Evolutionary conservation across 2,888 invertebrate genomes (phyloP).

Genomic region (Drosophila picticornis): DNA sequence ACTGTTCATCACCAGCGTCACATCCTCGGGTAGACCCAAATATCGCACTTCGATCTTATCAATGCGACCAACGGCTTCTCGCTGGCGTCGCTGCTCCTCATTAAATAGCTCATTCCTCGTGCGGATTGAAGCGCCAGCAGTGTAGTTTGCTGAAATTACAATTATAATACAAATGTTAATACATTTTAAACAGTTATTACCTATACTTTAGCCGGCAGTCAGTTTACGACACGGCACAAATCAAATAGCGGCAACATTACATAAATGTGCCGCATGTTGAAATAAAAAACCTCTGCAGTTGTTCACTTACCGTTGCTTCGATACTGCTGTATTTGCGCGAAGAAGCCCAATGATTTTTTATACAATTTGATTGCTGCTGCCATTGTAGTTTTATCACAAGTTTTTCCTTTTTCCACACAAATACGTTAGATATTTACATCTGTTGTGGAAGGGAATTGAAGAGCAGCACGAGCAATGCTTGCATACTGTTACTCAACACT

Average conservation of each 20-base stretch:
- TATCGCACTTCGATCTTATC: conserved; percentile 96
- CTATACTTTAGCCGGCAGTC: not conserved
- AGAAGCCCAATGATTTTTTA: conserved; percentile 42
- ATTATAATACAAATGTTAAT: not conserved
- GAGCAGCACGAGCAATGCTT: not conserved
- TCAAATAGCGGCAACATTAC: conserved; percentile 46
- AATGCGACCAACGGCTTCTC: conserved; percentile 91
- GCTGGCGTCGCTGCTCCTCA: conserved; percentile 91
- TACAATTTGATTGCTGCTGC: conserved; percentile 62
- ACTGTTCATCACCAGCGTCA: conserved; percentile 95
- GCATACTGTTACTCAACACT: not conserved
- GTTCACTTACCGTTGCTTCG: conserved; percentile 44
- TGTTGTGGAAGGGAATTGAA: conserved; percentile 17
- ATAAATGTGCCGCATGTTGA: conserved; percentile 44
- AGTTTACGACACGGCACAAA: not conserved
- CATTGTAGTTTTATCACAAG: conserved; percentile 48
- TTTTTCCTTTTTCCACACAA: conserved; percentile 3
- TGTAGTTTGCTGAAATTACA: conserved; percentile 39
- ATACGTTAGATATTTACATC: conserved; percentile 23
- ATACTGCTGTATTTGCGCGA: conserved; percentile 60
- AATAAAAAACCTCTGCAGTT: not conserved
- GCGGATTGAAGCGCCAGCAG: conserved; percentile 75
- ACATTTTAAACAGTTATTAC: not conserved
- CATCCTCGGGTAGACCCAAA: conserved; percentile 90
- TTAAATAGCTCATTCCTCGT: conserved; percentile 91